Conservation (phyloP, 2,797 vertebrate species). For the Linurgus olivaceus region DNA sequence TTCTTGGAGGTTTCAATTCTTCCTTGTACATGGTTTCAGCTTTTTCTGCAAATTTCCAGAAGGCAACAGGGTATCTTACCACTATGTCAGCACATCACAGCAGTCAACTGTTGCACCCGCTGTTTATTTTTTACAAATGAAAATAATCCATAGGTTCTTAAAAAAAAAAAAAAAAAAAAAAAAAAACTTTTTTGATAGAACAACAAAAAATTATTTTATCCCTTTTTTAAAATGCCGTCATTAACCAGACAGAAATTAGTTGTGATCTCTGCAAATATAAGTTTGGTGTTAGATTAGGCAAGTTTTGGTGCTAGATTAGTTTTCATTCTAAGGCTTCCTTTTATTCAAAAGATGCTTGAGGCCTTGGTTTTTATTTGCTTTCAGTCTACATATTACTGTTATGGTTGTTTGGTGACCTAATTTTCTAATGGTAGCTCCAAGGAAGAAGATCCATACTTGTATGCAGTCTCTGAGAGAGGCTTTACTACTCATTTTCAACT, state of each 20-base stretch:
- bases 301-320: background rate
- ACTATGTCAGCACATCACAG: background rate
- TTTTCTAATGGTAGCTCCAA: background rate
- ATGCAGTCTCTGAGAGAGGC: background rate
- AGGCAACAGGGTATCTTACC: background rate
- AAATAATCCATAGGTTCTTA: background rate
- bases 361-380: background rate
- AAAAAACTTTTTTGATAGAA: background rate
- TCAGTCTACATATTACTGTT: background rate
- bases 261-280: background rate
- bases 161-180: background rate
- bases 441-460: fast-evolving
- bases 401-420: background rate
- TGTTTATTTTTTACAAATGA: background rate
- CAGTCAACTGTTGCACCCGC: background rate
- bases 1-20: background rate
- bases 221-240: fast-evolving
- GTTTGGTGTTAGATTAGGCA: background rate
- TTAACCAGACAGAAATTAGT: background rate
- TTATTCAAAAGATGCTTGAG: background rate
- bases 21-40: background rate
- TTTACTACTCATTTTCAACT: background rate
- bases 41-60: background rate
- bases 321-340: background rate
- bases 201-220: background rate